Conservation (phyloP, 2,888 invertebrate genomes). For the Nemoura dubitans region DNA sequence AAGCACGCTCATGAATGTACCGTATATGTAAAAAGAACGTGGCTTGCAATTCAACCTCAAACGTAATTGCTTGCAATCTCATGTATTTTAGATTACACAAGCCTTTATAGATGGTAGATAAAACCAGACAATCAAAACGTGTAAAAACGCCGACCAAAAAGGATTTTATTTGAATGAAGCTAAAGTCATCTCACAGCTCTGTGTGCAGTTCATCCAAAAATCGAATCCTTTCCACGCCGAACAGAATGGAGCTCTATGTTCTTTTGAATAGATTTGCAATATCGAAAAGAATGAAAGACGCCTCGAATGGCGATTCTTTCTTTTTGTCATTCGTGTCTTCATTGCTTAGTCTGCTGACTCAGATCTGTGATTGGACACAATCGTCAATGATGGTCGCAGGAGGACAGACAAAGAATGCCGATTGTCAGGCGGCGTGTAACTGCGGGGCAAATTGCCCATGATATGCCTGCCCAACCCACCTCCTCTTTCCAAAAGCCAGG, state of each 20-base stretch:
- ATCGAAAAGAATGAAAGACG: constrained; percentile 42
- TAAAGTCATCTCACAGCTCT: constrained; percentile 25
- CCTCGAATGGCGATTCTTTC: constrained; percentile 23
- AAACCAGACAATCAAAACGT: constrained; percentile 25
- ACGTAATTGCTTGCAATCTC: constrained; percentile 30
- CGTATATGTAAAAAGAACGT: constrained; percentile 15
- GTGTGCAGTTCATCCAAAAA: not conserved
- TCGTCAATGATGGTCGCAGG: constrained; percentile 42
- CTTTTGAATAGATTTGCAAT: constrained; percentile 43
- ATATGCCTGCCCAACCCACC: not conserved
- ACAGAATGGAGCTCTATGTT: constrained; percentile 19
- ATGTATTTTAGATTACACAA: constrained; percentile 27
- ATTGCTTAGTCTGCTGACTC: constrained; percentile 41
- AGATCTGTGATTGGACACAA: constrained; percentile 44
- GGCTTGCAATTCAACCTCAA: not conserved
- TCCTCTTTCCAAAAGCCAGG: too few species aligned
- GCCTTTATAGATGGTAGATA: constrained; percentile 9
- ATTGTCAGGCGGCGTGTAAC: not conserved
- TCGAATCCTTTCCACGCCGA: not conserved
- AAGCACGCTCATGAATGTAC: not conserved
- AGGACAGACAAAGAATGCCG: constrained; percentile 28
- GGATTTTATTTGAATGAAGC: constrained; percentile 23
- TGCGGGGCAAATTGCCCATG: constrained; percentile 23
- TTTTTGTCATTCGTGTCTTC: constrained; percentile 38
- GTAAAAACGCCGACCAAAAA: not conserved